phyloP scores from a whole-genome alignment of 1,140 invertebrate genomes.

The Pseudoatta argentina region DNA sequence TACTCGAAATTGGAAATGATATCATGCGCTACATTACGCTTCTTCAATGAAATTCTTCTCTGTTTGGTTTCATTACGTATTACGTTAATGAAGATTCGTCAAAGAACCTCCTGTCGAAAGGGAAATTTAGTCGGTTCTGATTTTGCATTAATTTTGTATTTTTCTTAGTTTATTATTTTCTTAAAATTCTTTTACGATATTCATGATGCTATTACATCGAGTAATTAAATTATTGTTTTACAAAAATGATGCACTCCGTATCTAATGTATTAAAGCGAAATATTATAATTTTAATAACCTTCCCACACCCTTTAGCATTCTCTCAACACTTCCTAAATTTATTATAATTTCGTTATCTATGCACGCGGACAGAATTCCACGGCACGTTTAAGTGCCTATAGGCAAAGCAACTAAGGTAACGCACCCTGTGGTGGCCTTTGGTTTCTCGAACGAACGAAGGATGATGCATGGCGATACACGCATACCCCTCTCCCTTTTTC shows the following conservation, averaged over 20 bases:
- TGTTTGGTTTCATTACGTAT: background rate
- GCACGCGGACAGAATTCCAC: background rate
- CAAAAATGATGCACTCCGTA: background rate
- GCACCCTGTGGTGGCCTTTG: conserved; percentile 85
- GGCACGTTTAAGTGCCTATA: conserved; percentile 71
- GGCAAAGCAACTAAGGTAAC: conserved; percentile 82
- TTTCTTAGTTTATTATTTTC: background rate
- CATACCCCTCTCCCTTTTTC: conserved; percentile 77
- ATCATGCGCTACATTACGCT: background rate
- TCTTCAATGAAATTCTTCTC: background rate
- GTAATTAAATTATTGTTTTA: background rate
- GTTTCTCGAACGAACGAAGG: conserved; percentile 82
- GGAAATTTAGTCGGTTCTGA: background rate
- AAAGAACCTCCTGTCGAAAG: background rate
- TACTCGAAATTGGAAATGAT: conserved; percentile 23
- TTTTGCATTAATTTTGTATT: background rate
- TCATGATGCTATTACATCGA: background rate
- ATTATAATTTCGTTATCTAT: conserved; percentile 46
- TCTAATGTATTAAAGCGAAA: background rate
- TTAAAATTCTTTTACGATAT: background rate
- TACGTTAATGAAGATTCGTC: background rate
- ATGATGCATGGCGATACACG: conserved; percentile 86
- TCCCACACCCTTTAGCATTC: background rate
- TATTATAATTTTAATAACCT: conserved; percentile 12
- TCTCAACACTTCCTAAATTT: conserved; percentile 39